phyloP scores from a whole-genome alignment of 2,888 invertebrate genomes.

The Pilophorus perplexus region DNA sequence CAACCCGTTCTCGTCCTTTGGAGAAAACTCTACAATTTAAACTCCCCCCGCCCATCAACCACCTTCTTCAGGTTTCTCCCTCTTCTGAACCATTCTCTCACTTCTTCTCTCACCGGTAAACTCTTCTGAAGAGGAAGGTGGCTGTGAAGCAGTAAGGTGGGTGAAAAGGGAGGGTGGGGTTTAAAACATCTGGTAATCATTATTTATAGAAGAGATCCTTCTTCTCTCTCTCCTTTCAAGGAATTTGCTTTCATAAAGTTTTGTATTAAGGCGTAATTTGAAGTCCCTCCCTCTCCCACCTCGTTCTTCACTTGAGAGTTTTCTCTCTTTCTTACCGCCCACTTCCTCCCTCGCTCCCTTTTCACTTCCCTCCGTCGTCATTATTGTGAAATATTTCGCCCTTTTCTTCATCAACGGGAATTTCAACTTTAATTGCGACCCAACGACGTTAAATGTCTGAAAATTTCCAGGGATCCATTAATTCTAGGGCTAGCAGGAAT shows the following conservation, averaged over 20 bases:
- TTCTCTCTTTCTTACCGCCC: conserved; percentile 16
- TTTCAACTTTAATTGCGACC: too few relatives aligned
- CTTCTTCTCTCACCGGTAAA: conserved; percentile 17
- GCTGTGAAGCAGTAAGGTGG: background rate
- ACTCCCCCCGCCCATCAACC: conserved; percentile 1
- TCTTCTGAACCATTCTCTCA: background rate
- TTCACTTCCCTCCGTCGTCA: conserved; percentile 6
- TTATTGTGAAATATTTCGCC: conserved; percentile 37
- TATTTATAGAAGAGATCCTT: conserved; percentile 37
- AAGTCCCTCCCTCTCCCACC: conserved; percentile 34
- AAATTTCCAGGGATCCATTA: too few relatives aligned
- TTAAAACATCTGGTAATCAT: conserved; percentile 41
- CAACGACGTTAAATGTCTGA: too few relatives aligned
- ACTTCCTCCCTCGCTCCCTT: conserved; percentile 9
- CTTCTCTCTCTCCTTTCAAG: conserved; percentile 35
- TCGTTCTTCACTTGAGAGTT: conserved; percentile 31
- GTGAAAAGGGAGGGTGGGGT: conserved; percentile 17
- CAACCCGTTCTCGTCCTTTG: conserved; percentile 31
- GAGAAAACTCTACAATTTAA: conserved; percentile 36
- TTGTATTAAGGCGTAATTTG: conserved; percentile 43
- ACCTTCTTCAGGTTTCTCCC: too few relatives aligned
- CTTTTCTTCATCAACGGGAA: background rate
- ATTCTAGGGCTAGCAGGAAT: too few relatives aligned
- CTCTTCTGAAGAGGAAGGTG: conserved; percentile 24
- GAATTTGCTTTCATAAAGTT: conserved; percentile 42